phyloP scores from a whole-genome alignment of 2,888 invertebrate species.

The Scrobipalpa atriplicella region DNA sequence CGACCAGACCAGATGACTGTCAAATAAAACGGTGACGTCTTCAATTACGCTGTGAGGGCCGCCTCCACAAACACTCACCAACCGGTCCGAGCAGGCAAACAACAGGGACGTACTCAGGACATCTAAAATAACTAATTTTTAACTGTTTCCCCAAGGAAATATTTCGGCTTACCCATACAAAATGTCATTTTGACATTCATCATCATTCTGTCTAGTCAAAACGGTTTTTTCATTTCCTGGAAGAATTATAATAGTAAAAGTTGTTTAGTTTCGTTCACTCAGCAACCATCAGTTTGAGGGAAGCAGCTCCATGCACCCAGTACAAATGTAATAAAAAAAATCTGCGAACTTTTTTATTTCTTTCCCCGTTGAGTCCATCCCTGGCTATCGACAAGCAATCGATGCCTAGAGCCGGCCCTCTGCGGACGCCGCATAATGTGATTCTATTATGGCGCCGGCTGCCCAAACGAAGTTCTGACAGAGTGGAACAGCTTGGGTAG shows the following conservation, averaged over 20 bases:
- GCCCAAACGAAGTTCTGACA: slow-evolving; percentile 19
- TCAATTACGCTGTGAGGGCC: slow-evolving; percentile 18
- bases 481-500: background rate
- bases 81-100: slow-evolving; percentile 11
- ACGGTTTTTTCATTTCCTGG: too few relatives aligned
- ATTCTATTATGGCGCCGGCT: slow-evolving; percentile 46
- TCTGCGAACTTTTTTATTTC: background rate
- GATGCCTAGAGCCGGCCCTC: slow-evolving; percentile 31
- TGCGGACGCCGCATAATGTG: slow-evolving; percentile 49
- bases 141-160: too few relatives aligned
- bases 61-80: slow-evolving; percentile 26
- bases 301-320: too few relatives aligned
- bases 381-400: slow-evolving; percentile 15
- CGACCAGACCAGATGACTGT: too few relatives aligned
- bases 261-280: too few relatives aligned
- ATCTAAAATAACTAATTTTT: too few relatives aligned
- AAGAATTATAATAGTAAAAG: too few relatives aligned
- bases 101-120: slow-evolving; percentile 2
- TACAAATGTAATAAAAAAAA: background rate
- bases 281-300: too few relatives aligned
- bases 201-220: too few relatives aligned
- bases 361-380: background rate
- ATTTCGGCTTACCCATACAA: too few relatives aligned
- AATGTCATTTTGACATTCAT: too few relatives aligned
- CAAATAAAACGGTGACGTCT: slow-evolving; percentile 27